phyloP scores from a whole-genome alignment of 2,888 invertebrate genomes.

The Cheilosia urbana region DNA sequence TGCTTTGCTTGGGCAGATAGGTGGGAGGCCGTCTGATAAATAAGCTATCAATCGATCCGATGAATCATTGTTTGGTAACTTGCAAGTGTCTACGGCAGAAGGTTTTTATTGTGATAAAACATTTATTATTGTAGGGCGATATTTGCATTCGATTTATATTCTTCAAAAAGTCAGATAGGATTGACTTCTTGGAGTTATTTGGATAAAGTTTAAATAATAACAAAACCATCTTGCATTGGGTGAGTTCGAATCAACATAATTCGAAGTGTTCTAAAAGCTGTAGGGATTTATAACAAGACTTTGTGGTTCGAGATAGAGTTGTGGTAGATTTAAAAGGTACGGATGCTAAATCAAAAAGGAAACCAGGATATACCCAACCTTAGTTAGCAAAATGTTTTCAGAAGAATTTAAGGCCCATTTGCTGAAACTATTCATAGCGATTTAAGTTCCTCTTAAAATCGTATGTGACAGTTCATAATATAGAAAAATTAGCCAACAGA shows the following conservation, averaged over 20 bases:
- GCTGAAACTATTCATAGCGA: too few relatives aligned
- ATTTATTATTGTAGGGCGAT: slow-evolving; percentile 15
- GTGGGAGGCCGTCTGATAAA: background rate
- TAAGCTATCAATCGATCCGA: slow-evolving; percentile 37
- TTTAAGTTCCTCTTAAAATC: too few relatives aligned
- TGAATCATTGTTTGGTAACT: slow-evolving; percentile 32
- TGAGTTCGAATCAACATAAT: slow-evolving; percentile 19
- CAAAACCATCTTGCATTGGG: slow-evolving; percentile 14
- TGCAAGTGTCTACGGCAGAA: background rate
- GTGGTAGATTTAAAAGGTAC: background rate
- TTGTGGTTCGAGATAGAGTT: background rate
- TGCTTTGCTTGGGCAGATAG: slow-evolving; percentile 7
- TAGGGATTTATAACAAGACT: background rate
- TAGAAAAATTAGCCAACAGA: too few relatives aligned
- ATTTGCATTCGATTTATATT: slow-evolving; percentile 55
- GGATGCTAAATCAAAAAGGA: too few relatives aligned
- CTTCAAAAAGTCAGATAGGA: slow-evolving; percentile 8
- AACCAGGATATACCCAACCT: too few relatives aligned
- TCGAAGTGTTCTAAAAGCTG: background rate
- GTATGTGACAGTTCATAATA: too few relatives aligned
- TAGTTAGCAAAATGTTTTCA: too few relatives aligned
- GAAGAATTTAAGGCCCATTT: too few relatives aligned
- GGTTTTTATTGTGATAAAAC: slow-evolving; percentile 6
- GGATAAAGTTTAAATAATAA: slow-evolving; percentile 38
- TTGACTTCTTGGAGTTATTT: slow-evolving; percentile 43